Base-by-base conservation (phyloP, 2,113 vertebrate genomes). In the Caranx melampygus region DNA sequence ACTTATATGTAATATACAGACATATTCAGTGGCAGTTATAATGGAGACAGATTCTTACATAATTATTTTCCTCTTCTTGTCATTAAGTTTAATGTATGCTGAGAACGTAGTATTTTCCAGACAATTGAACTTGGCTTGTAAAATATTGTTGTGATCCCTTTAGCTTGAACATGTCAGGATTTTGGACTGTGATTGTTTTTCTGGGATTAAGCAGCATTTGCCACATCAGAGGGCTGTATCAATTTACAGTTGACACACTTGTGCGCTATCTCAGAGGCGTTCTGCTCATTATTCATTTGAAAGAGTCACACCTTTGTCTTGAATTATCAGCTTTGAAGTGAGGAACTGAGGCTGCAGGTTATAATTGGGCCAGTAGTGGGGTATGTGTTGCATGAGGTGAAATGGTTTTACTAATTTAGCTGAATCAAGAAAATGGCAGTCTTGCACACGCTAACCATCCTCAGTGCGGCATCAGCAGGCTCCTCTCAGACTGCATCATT, bases 381-480 rank as follows among this genome's bases (percentile, higher is more conserved):
- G 57, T 57, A 18, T 80, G 57, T 54, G 63, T 64, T 47, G 63
- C 51, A 78, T 72, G 18, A 76, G 34, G 78, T 82, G 49, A 77
- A 82, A 75, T 70, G 20, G 45, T 80, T 88, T 76, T 49, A n/a
- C 18, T 45, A 37, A 63, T 84, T 79, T 69, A 72, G 66, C 69
- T 47, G 11, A 70, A 84, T 79, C 74, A 78, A 79, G 21, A 64
- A 75, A 72, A 72, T 80, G 70, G 75, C 78, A 49, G 26, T 11
- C 51, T 47, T 87, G 78, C 81, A 79, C 45, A 79, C 45, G 40
- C 15, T 54, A 75, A 82, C 64, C 58, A 68, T 57, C 51, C 45
- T 72, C 37, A 52, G 7, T 75, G 82, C 18, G 45, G 62, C 72
- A 62, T 61, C 75, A 52, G 67, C 42, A 68, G 51, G 52, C 31